Evolutionary conservation across 2,797 vertebrate species (phyloP).

Genomic region (Tapera naevia): DNA sequence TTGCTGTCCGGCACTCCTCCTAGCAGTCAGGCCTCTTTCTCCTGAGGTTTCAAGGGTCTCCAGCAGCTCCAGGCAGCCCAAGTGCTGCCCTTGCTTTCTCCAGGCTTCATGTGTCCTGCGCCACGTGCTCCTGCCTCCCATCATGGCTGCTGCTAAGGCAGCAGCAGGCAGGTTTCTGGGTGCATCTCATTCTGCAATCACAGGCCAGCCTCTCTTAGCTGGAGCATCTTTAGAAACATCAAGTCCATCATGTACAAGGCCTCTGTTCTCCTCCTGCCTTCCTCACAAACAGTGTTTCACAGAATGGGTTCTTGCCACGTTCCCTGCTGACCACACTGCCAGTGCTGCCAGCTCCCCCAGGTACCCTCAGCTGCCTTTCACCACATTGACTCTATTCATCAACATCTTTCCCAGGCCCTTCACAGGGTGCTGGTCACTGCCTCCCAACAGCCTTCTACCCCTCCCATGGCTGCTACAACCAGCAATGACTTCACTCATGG

Average conservation of each 20-base stretch:
- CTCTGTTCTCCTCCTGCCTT: neutral
- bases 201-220: neutral
- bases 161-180: neutral
- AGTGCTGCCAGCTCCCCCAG: neutral
- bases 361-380: neutral
- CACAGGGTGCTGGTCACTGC: accelerated
- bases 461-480: neutral
- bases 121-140: neutral
- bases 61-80: neutral
- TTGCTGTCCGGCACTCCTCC: no score
- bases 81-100: neutral
- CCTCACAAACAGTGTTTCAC: neutral
- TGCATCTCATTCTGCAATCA: accelerated
- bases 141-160: neutral
- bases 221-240: neutral
- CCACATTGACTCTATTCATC: neutral
- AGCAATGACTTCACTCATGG: neutral
- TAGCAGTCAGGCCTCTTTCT: neutral
- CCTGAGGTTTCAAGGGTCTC: neutral
- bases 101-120: accelerated
- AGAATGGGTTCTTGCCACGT: accelerated
- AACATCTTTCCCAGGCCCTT: neutral
- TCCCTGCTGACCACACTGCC: neutral
- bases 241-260: neutral
- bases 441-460: neutral